Base-by-base conservation (phyloP, 2,113 vertebrate species). In the Chaenocephalus aceratus region DNA sequence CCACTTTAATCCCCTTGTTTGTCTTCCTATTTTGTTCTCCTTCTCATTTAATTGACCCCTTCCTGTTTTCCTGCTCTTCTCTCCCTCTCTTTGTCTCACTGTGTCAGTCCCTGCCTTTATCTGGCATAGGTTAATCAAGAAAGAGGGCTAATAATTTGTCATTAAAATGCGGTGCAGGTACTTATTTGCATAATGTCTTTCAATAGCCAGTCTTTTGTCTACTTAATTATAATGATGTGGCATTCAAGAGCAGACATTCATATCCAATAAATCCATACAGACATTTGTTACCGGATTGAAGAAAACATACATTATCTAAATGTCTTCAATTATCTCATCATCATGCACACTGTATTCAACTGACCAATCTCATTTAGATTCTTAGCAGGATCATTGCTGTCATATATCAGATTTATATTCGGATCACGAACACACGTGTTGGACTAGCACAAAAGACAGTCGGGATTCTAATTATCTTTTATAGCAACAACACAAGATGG, bases 181-280 rank as follows among this genome's bases (percentile, higher is more conserved):
- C 60, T 16, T 21, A 77, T 82, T 66, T 61, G 68, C 67, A 82
- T 72, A 41, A 77, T 77, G 36, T 26, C 13, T 72, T 61, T 60
- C 23, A 60, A 8, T 8, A 26, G 46, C 1, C 5, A 46, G 21
- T 15, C 21, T 6, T 18, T 51, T 7, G 56, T 49, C 23, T 44
- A 16, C 21, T 64, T 21, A 12, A 63, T 64, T 45, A 45, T 58
- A 23, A 3, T 21, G 21, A 64, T 75, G 52, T 16, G n/a, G 3
- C 1, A 15, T 11, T 75, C n/a, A 34, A 57, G 21, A 77, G 56
- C 6, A 0, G 10, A 36, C 8, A 65, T 0, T 10, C 5, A 41
- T 41, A 41, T 41, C 30, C 30, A 30, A 30, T 30, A 30, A 30
- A 30, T 30, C 30, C 3, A 30, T 30, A 30, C 30, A 30, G 30